These are phyloP conservation scores for Poeciliopsis retropinna DNA, from an alignment of 2,113 vertebrate genomes.

Conservation along the genomic window DNA sequence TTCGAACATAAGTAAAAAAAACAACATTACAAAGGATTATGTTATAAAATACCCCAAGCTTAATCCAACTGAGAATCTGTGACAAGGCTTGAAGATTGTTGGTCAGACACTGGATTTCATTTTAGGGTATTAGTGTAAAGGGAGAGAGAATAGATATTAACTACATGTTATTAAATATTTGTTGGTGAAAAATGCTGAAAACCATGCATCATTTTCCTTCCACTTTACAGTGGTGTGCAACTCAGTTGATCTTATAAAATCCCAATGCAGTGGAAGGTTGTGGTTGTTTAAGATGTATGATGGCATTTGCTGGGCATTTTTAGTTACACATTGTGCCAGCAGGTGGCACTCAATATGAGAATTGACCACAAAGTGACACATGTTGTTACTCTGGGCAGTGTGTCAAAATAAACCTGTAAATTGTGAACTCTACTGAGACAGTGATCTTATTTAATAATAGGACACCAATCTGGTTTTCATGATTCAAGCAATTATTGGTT, in stretches of 20 bases:
- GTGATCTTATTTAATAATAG: not conserved
- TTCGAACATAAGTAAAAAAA: too few relatives aligned
- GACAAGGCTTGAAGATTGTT: not conserved
- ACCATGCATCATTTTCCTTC: not conserved
- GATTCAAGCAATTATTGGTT: not conserved
- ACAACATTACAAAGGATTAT: too few relatives aligned
- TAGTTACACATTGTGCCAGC: conserved; percentile 22
- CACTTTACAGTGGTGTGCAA: too few relatives aligned
- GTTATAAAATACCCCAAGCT: not conserved
- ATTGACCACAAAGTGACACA: not conserved
- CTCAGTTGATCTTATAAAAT: not conserved
- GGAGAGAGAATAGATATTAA: not conserved
- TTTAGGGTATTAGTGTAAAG: not conserved
- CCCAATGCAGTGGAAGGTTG: not conserved
- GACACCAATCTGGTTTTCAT: not conserved
- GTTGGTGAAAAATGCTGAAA: too few relatives aligned
- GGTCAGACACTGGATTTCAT: not conserved
- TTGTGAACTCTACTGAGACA: not conserved
- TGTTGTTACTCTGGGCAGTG: not conserved
- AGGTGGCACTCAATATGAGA: conserved; percentile 45
- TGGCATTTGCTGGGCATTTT: not conserved
- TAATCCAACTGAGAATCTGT: not conserved
- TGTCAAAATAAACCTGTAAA: not conserved
- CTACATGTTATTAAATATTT: not conserved
- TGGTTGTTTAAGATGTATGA: not conserved